These are phyloP conservation scores for Drosophila setifemur DNA, from an alignment of 1,140 invertebrate species.

Conservation along the genomic window DNA sequence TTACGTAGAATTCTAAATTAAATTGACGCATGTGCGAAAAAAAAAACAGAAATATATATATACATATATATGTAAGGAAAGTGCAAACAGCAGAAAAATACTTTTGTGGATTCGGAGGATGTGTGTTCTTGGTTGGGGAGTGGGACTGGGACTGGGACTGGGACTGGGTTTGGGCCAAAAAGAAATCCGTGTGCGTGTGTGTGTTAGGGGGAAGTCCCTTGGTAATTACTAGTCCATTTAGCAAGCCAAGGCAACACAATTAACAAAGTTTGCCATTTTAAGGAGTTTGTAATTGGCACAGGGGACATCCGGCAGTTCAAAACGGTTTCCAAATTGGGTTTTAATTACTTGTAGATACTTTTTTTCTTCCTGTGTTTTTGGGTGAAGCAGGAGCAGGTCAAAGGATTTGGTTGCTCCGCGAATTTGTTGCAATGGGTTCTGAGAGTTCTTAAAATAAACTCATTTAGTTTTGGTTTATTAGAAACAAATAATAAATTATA, in stretches of 20 bases:
- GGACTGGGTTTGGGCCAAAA: neutral
- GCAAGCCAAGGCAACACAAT: constrained; percentile 30
- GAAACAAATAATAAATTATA: no score
- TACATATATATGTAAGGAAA: no score
- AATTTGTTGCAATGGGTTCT: no score
- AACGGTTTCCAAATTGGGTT: constrained; percentile 29
- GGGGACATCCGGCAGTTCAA: neutral
- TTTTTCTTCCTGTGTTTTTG: no score
- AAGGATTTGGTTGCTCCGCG: no score
- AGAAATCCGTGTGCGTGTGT: constrained; percentile 21
- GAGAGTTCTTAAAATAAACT: no score
- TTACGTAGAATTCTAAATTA: constrained; percentile 78
- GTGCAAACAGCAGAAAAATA: constrained; percentile 16
- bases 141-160: neutral
- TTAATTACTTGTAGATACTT: constrained; percentile 31
- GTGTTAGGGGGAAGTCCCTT: constrained; percentile 29
- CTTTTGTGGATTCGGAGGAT: neutral
- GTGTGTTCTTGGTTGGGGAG: neutral
- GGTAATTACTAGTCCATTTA: constrained; percentile 47
- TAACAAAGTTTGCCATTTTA: constrained; percentile 45
- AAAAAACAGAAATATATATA: no score
- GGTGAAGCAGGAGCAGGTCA: no score
- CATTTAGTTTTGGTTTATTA: no score
- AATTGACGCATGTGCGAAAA: constrained; percentile 74
- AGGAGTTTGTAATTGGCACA: constrained; percentile 30